A percentile compares a stretch with the other conserved stretches of the same genome.
phyloP scores from a whole-genome alignment of 2,113 vertebrate genomes.

The Gnathonemus echidnorhynchus region DNA sequence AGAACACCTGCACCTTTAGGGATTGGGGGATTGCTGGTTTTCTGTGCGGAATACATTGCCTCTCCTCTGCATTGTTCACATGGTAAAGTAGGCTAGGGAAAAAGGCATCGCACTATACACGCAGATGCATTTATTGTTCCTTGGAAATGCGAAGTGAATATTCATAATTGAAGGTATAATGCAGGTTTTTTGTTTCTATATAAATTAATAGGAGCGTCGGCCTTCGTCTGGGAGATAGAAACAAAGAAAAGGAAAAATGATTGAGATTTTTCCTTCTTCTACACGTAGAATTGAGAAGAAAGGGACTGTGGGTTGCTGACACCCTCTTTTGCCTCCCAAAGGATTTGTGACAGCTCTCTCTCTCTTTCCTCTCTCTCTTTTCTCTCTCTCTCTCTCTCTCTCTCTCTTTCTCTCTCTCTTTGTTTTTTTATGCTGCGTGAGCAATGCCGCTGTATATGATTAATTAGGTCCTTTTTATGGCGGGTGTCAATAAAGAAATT shows the following conservation, averaged over 20 bases:
- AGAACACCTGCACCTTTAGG: constrained; percentile 39
- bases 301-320: not conserved
- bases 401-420: not conserved
- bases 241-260: not conserved
- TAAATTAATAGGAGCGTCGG: not conserved
- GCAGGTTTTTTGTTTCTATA: not conserved
- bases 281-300: not conserved
- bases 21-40: constrained; percentile 27
- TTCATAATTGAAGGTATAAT: not conserved
- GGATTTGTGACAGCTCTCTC: not conserved
- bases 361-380: not conserved
- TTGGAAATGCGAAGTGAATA: constrained; percentile 5
- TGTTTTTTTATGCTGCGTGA: not conserved
- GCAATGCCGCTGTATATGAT: not conserved
- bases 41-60: constrained; percentile 26
- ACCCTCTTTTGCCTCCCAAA: not conserved
- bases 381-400: not conserved
- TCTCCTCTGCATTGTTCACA: constrained; percentile 24
- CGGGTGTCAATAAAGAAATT: not conserved
- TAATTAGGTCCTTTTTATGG: not conserved
- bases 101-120: not conserved
- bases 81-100: constrained; percentile 17
- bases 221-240: not conserved
- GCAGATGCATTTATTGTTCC: not conserved
- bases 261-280: not conserved